phyloP scores from a whole-genome alignment of 1,140 invertebrate genomes.

The Lordiphosa collinella region DNA sequence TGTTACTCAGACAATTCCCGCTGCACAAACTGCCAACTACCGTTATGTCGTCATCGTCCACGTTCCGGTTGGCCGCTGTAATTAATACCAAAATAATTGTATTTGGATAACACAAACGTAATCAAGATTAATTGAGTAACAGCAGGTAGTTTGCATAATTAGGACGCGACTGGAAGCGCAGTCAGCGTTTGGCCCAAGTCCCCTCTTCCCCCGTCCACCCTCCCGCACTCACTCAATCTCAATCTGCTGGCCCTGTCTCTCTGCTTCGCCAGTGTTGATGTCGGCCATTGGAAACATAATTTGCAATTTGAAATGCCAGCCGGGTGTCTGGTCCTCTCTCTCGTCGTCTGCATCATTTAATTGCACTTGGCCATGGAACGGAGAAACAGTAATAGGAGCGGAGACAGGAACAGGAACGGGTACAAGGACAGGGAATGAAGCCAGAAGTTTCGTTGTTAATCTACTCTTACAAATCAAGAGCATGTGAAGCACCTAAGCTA shows the following conservation, averaged over 20 bases:
- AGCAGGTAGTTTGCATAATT: constrained; percentile 78
- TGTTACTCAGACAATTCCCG: no score
- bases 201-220: background rate
- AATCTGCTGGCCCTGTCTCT: background rate
- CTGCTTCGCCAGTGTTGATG: background rate
- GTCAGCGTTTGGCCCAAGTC: background rate
- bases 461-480: no score
- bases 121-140: constrained; percentile 78
- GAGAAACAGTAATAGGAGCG: background rate
- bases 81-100: constrained; percentile 78
- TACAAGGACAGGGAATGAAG: no score
- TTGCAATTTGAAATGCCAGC: constrained; percentile 80
- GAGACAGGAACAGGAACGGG: no score
- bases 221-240: constrained; percentile 13
- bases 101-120: constrained; percentile 78
- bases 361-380: constrained; percentile 11
- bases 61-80: constrained; percentile 43
- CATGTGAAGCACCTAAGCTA: no score
- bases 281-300: constrained; percentile 58
- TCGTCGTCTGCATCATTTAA: background rate
- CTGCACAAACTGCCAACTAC: background rate
- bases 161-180: constrained; percentile 29
- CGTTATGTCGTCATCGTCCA: no score
- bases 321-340: background rate
- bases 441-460: no score